These are phyloP conservation scores for Sprattus sprattus DNA, from an alignment of 2,113 vertebrate species.

Conservation along the genomic window DNA sequence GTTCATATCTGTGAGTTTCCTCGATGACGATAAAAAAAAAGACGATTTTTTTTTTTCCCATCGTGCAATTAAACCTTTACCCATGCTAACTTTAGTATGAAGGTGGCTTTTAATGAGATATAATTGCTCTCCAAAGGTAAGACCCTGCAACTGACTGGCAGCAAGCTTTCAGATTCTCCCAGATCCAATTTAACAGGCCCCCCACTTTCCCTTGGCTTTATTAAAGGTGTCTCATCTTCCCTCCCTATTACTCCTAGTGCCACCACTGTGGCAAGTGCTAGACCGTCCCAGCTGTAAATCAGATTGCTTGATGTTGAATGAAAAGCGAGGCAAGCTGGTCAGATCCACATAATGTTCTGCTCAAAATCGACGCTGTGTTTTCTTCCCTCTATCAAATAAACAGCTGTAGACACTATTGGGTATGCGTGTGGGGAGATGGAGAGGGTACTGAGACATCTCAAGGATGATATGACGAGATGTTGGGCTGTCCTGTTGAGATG, in stretches of 20 bases:
- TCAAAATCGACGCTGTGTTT: neutral
- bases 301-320: conserved; percentile 58
- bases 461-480: neutral
- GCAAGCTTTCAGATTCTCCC: conserved; percentile 36
- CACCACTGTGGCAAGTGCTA: conserved; percentile 45
- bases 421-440: neutral
- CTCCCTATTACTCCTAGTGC: conserved; percentile 52
- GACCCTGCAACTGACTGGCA: conserved; percentile 25
- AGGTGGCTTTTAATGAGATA: conserved; percentile 22
- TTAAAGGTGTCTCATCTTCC: conserved; percentile 59
- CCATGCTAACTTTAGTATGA: conserved; percentile 20
- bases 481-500: neutral
- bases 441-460: neutral
- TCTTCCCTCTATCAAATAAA: neutral
- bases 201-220: conserved; percentile 56
- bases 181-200: conserved; percentile 55
- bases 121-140: conserved; percentile 45
- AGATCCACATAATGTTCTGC: conserved; percentile 27
- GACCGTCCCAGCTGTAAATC: conserved; percentile 51
- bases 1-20: neutral
- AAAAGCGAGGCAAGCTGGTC: conserved; percentile 52
- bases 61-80: conserved; percentile 34
- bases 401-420: neutral
- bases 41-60: neutral
- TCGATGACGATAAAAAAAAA: neutral